Evolutionary conservation across 35 echinoderm and acorn worm genomes (phyloP).

Genomic region (Lytechinus variegatus): DNA sequence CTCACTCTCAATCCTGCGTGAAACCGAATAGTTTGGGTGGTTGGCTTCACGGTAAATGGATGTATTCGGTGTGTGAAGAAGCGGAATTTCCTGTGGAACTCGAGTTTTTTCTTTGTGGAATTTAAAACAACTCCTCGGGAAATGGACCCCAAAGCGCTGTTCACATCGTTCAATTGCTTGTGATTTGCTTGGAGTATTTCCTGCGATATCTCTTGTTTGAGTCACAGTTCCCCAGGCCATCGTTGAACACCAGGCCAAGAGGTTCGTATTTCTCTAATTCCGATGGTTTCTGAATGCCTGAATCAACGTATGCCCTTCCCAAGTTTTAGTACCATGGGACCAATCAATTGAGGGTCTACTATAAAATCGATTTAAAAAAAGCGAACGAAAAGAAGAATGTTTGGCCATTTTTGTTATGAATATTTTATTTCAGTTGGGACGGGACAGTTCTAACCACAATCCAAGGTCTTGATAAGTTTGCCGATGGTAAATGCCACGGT

Average conservation of each 20-base stretch:
- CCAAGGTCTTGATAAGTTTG: neutral
- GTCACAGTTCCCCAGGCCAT: neutral
- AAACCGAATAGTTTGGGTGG: constrained; percentile 13
- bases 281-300: neutral
- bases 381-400: neutral
- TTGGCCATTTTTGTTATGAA: neutral
- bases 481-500: neutral
- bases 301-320: neutral
- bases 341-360: neutral
- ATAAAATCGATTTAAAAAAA: neutral
- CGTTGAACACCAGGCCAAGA: neutral
- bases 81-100: constrained; percentile 22
- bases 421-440: neutral
- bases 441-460: neutral
- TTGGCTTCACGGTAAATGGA: neutral
- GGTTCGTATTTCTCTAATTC: neutral
- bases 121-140: constrained; percentile 16
- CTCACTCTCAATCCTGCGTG: neutral
- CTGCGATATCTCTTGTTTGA: neutral
- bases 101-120: neutral
- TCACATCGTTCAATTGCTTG: neutral
- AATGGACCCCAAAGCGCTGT: constrained; percentile 43
- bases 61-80: neutral
- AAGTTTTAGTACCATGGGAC: neutral
- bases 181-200: constrained; percentile 51